A percentile compares a stretch with the other conserved stretches of the same genome.
Conservation (phyloP, 2,113 vertebrate genomes). For the Ameiurus melas region DNA sequence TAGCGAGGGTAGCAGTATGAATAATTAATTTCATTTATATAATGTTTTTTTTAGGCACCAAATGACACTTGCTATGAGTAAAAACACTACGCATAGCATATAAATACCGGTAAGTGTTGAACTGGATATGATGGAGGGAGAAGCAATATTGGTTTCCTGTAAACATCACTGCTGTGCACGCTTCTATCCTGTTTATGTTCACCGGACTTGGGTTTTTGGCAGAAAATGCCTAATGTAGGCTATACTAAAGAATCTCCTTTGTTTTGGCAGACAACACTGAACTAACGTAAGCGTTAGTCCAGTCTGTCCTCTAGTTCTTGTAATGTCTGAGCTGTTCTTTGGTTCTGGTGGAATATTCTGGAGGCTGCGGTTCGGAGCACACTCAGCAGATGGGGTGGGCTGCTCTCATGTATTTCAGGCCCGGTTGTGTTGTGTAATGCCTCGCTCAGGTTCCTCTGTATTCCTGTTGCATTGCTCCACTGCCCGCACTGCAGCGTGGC, state of each 20-base stretch:
- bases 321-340: background rate
- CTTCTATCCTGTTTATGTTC: slow-evolving; percentile 35
- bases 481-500: slow-evolving; percentile 67
- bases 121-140: background rate
- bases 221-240: background rate
- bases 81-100: background rate
- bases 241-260: background rate
- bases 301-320: background rate
- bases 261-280: background rate
- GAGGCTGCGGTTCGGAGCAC: slow-evolving; percentile 29
- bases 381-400: slow-evolving; percentile 50
- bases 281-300: background rate
- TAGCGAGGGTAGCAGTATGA: background rate
- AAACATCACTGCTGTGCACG: slow-evolving; percentile 51
- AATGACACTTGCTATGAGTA: background rate
- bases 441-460: slow-evolving; percentile 71
- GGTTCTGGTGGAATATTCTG: slow-evolving; percentile 33
- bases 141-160: background rate
- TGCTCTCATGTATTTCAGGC: slow-evolving; percentile 61
- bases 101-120: background rate
- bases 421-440: slow-evolving; percentile 72
- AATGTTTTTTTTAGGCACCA: background rate
- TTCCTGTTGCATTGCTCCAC: slow-evolving; percentile 74
- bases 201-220: slow-evolving; percentile 4
- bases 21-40: background rate